These are phyloP conservation scores for Acleris emargana DNA, from an alignment of 2,888 invertebrate genomes.

Conservation along the genomic window DNA sequence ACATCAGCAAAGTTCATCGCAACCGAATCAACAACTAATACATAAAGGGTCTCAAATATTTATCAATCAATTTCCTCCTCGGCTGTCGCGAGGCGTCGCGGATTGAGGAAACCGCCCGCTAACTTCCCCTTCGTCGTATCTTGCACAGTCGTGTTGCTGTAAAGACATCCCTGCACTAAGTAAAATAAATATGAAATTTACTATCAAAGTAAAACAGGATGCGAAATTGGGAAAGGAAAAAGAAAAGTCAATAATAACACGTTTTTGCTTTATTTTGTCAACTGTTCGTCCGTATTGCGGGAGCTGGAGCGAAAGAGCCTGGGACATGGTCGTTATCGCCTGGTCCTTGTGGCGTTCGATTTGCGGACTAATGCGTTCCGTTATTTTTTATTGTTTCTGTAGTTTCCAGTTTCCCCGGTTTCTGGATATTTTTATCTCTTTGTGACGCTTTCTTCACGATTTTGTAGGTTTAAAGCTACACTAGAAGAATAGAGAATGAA, in stretches of 20 bases:
- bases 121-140: not conserved
- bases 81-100: constrained; percentile 16
- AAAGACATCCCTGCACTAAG: not conserved
- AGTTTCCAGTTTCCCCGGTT: no score
- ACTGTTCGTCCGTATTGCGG: constrained; percentile 21
- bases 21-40: constrained; percentile 26
- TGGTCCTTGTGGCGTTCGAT: not conserved
- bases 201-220: not conserved
- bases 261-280: constrained; percentile 26
- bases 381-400: not conserved
- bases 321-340: no score
- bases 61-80: constrained; percentile 32
- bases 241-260: constrained; percentile 25
- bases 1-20: not conserved
- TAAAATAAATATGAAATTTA: not conserved
- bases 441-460: no score
- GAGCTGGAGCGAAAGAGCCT: not conserved
- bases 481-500: no score
- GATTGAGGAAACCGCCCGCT: constrained; percentile 9
- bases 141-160: not conserved
- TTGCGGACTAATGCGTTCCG: not conserved
- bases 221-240: not conserved
- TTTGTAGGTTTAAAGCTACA: no score
- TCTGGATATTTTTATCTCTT: no score
- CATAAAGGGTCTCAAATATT: constrained; percentile 22